phyloP scores from a whole-genome alignment of 2,888 invertebrate species.

The Autographa pulchrina region DNA sequence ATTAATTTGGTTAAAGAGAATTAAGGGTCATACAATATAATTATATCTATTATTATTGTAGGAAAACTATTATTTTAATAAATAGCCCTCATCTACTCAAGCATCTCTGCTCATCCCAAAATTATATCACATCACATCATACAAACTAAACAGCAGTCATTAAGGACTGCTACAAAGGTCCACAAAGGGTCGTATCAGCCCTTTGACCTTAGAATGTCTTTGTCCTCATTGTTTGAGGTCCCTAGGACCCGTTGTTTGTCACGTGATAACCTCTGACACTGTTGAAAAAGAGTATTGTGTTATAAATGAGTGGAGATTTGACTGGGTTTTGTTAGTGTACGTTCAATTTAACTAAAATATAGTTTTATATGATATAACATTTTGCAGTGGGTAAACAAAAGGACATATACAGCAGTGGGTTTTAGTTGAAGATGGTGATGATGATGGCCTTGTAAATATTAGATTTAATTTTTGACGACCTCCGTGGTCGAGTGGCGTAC shows the following conservation, averaged over 20 bases:
- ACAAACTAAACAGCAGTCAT: not conserved
- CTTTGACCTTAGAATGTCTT: constrained; percentile 1
- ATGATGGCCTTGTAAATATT: too few species aligned
- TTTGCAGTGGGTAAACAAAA: too few species aligned
- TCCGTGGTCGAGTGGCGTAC: too few species aligned
- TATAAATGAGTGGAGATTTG: not conserved
- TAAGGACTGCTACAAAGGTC: not conserved
- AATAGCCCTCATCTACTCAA: too few species aligned
- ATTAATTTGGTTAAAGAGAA: too few species aligned
- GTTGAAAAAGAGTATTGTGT: not conserved
- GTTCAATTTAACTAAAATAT: not conserved
- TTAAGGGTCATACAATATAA: too few species aligned
- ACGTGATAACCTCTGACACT: not conserved
- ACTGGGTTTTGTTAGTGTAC: not conserved
- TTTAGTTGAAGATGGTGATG: too few species aligned
- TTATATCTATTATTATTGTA: too few species aligned
- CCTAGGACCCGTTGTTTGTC: not conserved
- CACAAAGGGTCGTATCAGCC: not conserved
- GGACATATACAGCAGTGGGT: too few species aligned
- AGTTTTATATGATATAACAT: too few species aligned
- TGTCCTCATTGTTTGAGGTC: constrained; percentile 3
- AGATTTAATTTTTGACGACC: too few species aligned
- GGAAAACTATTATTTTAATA: too few species aligned
- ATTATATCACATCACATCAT: not conserved
- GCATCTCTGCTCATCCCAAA: not conserved